Evolutionary conservation across 2,797 vertebrate species (phyloP).

Genomic region (Eutrigla gurnardus): DNA sequence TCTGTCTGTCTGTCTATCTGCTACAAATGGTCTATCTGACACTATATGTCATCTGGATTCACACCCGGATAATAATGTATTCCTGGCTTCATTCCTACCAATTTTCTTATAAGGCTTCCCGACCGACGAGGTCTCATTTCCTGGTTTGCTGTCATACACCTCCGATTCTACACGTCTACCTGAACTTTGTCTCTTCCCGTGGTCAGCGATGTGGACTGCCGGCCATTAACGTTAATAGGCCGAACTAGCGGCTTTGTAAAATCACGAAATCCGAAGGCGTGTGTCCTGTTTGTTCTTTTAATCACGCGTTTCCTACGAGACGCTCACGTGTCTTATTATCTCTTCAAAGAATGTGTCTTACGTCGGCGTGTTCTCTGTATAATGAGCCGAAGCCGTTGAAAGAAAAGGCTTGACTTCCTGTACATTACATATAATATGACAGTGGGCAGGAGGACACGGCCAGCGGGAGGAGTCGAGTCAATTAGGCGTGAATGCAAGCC

Average conservation of each 20-base stretch:
- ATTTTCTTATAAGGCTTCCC: slow-evolving; percentile 3
- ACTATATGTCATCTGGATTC: slow-evolving; percentile 20
- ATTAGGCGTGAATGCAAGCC: slow-evolving; percentile 73
- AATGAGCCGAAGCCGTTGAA: slow-evolving; percentile 45
- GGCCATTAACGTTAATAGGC: slow-evolving; percentile 11
- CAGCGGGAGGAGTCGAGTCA: slow-evolving; percentile 59
- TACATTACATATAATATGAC: slow-evolving; percentile 46
- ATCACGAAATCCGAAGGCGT: not conserved
- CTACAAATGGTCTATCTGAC: not conserved
- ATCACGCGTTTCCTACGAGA: not conserved
- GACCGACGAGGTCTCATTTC: not conserved
- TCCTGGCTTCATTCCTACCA: not conserved
- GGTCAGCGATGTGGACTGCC: not conserved
- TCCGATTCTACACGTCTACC: slow-evolving; percentile 11
- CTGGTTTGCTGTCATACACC: slow-evolving; percentile 13
- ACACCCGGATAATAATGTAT: not conserved
- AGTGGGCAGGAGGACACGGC: slow-evolving; percentile 56
- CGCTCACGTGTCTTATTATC: slow-evolving; percentile 19
- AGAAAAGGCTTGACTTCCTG: slow-evolving; percentile 44
- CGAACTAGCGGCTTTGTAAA: not conserved
- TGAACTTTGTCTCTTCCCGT: slow-evolving; percentile 1
- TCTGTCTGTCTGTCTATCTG: too few species aligned
- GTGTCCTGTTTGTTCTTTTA: slow-evolving; percentile 2
- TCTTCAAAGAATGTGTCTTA: slow-evolving; percentile 6
- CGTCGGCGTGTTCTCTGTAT: slow-evolving; percentile 40